Evolutionary conservation across 1,140 invertebrate genomes (phyloP), one percentile per base, ranked within the genome.

Genomic region (Philopotamus ludificatus): DNA sequence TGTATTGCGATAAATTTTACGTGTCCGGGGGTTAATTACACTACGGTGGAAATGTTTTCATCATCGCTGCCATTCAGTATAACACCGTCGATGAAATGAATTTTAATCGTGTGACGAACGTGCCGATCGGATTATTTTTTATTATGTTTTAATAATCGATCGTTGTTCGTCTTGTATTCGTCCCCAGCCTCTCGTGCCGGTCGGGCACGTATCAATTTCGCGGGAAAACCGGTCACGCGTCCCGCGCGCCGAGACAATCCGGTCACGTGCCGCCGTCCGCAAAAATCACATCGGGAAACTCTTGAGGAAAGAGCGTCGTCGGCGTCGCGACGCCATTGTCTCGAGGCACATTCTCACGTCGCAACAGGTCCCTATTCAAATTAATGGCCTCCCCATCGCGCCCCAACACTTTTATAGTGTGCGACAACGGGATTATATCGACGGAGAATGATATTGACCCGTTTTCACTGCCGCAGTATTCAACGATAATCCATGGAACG

Each of bases 291-390:
- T 18, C 28, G 47, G 47, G 42, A 63, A 51, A 28, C 59, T 62
- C 58, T 21, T 16, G 7, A 16, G 54, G 54, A 34, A 18, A 42
- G 42, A 61, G 49, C 58, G 44, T 20, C 51, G 49, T 18, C 45
- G n/a, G 45, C 59, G 44, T 21, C 59, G 59, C 49, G 23, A 34
- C 53, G 23, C 23, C 34, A 23, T 39, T 39, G 34, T 57, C 53
- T 39, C 53, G 34, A 1, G 53, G 26, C 53, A 57, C n/a, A 57
- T 57, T 57, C 16, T 21, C 22, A 25, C 53, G 21, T 57, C 41
- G 61, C 61, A 63, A 63, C 61, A 63, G 61, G 61, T 63, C 28
- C 25, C 51, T 21, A 54, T 54, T 54, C 9, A 54, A 54, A 54
- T 23, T 54, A 54, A 54, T 21, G 20, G 51, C 23, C 15, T 20